These are phyloP conservation scores for Eciton burchellii DNA, from an alignment of 1,140 invertebrate species.

Conservation along the genomic window DNA sequence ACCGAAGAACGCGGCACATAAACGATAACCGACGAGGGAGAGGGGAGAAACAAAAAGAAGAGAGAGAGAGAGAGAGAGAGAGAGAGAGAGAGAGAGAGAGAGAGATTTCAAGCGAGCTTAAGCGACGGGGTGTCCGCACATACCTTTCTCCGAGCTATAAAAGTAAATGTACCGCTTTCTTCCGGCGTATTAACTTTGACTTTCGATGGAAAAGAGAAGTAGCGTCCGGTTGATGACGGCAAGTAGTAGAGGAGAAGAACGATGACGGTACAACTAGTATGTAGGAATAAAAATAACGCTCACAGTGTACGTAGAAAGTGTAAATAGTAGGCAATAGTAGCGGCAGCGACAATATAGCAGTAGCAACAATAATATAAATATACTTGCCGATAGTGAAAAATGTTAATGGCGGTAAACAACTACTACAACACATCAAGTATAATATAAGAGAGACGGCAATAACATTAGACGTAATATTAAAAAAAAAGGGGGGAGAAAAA, in stretches of 20 bases:
- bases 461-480: slow-evolving; percentile 63
- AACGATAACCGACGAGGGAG: slow-evolving; percentile 15
- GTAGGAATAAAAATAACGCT: slow-evolving; percentile 60
- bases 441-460: slow-evolving; percentile 42
- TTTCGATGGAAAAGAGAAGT: slow-evolving; percentile 19
- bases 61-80: no score
- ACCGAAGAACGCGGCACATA: slow-evolving; percentile 1
- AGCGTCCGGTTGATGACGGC: slow-evolving; percentile 19
- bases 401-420: slow-evolving; percentile 59
- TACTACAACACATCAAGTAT: slow-evolving; percentile 48
- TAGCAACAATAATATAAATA: slow-evolving; percentile 54
- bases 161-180: slow-evolving; percentile 67
- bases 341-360: slow-evolving; percentile 52
- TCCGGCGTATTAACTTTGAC: slow-evolving; percentile 59
- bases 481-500: no score
- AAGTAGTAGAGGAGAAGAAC: slow-evolving; percentile 11
- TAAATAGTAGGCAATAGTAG: no score
- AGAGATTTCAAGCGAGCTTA: slow-evolving; percentile 41
- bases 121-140: slow-evolving; percentile 50
- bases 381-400: slow-evolving; percentile 55
- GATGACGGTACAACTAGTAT: slow-evolving; percentile 49
- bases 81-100: neutral
- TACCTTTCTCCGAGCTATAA: slow-evolving; percentile 69
- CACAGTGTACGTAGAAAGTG: slow-evolving; percentile 41
- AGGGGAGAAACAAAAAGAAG: no score